Conservation (phyloP, 2,888 invertebrate genomes). For the Cephus pygmeus region DNA sequence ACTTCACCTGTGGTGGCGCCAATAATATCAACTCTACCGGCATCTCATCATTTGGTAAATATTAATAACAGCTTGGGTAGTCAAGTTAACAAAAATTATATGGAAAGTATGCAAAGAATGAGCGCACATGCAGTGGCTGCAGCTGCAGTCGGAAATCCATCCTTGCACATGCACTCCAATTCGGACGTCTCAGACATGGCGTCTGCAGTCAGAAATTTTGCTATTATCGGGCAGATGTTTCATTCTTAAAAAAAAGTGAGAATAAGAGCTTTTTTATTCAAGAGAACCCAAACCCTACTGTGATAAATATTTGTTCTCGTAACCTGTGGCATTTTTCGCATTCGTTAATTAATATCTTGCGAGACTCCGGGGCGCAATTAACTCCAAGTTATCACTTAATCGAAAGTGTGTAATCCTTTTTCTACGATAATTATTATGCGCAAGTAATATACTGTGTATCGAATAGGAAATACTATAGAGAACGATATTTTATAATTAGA, state of each 20-base stretch:
- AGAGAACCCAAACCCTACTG: constrained; percentile 33
- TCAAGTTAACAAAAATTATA: constrained; percentile 36
- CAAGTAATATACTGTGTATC: neutral
- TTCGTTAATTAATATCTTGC: neutral
- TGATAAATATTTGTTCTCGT: constrained; percentile 35
- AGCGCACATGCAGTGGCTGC: constrained; percentile 21
- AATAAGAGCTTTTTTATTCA: neutral
- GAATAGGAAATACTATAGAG: neutral
- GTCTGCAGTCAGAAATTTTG: constrained; percentile 40
- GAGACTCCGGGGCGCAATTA: neutral
- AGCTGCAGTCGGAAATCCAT: constrained; percentile 24
- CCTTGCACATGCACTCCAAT: constrained; percentile 34
- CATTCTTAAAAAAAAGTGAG: constrained; percentile 32
- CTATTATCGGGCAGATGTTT: constrained; percentile 51
- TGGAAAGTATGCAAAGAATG: constrained; percentile 33
- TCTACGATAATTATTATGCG: neutral
- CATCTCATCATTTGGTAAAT: constrained; percentile 30
- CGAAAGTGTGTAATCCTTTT: neutral
- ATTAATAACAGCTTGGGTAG: constrained; percentile 27
- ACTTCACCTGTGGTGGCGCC: constrained; percentile 26
- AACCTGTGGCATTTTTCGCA: neutral
- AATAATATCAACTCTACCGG: constrained; percentile 36
- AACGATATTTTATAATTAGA: neutral
- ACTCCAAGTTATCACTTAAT: neutral
- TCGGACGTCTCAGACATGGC: constrained; percentile 36